These are phyloP conservation scores for Helicorthomorpha holstii DNA, from an alignment of 1,140 invertebrate genomes.

Conservation along the genomic window DNA sequence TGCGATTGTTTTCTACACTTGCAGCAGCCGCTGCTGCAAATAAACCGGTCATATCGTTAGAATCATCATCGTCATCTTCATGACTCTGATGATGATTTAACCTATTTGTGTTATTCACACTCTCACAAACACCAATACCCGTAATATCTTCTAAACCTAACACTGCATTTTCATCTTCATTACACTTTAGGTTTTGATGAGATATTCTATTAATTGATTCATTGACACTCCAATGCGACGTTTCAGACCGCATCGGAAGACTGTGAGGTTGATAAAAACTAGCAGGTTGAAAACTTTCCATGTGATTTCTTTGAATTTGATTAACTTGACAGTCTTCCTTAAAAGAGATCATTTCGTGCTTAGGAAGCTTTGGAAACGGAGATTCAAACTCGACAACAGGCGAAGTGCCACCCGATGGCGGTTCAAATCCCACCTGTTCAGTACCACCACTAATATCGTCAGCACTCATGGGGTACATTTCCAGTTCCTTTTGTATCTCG, in stretches of 20 bases:
- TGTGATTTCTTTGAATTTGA: background rate
- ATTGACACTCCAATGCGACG: too few species aligned
- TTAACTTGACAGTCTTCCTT: background rate
- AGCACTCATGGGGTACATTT: slow-evolving; percentile 24
- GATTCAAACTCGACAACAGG: slow-evolving; percentile 13
- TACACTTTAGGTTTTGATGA: too few species aligned
- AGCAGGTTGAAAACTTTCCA: too few species aligned
- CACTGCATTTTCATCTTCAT: background rate
- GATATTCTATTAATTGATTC: too few species aligned
- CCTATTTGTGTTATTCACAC: background rate
- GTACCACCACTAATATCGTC: slow-evolving; percentile 1
- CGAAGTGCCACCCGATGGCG: slow-evolving; percentile 3
- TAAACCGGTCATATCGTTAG: background rate
- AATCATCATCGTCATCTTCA: background rate
- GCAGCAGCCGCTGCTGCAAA: background rate
- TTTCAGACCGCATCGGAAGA: background rate
- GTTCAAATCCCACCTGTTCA: background rate
- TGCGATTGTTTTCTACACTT: background rate
- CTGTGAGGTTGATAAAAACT: background rate
- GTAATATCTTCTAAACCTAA: background rate
- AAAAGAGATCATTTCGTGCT: slow-evolving; percentile 9
- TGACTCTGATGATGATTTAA: background rate
- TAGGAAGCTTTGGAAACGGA: slow-evolving; percentile 5
- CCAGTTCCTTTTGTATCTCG: slow-evolving; percentile 46
- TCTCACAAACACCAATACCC: background rate